Evolutionary conservation across 2,797 vertebrate genomes (phyloP), one percentile per base, ranked within the genome.

Genomic region (Bradypodion pumilum): DNA sequence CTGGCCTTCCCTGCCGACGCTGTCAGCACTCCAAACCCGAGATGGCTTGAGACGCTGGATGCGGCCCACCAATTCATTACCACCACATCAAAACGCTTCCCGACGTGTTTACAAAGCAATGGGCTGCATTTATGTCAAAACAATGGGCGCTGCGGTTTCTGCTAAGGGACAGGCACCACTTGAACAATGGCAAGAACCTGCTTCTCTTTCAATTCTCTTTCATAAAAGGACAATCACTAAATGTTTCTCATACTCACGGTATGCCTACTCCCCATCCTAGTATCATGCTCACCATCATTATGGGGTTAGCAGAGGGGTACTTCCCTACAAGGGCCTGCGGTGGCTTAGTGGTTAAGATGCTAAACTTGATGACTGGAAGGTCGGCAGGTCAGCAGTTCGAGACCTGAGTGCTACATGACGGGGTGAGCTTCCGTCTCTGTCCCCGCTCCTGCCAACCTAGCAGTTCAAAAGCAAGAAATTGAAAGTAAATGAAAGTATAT

Each of bases 1-100:
- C 0, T 63, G 59, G 49, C 77, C 78, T 82, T 65, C n/a, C 2
- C 66, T 0, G 9, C 52, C 29, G 32, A 70, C 3, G 1, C 66
- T 4, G 0, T 5, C 21, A 42, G 29, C 35, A 68, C 60, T 59
- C 65, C 25, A 29, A 65, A 60, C 70, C 29, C 44, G 56, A 25
- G 15, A 79, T 4, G 77, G 42, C 80, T 74, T 27, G 7, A 1
- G n/a, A 29, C 32, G 37, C 25, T 46, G 52, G 60, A 65, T 40
- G 56, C 10, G 66, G 37, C 74, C 80, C 78, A 19, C 6, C 70
- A 6, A 5, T 12, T 3, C 21, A 32, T 8, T 0, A 0, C 25
- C 6, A 2, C 77, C 35, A 59, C 56, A 46, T 19, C 1, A 6
- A 15, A 1, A 0, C 49, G 46, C 1, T 9, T 13, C 0, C 62